Conservation (phyloP, 2,797 vertebrate species). For the Phyllotis vaccarum region DNA sequence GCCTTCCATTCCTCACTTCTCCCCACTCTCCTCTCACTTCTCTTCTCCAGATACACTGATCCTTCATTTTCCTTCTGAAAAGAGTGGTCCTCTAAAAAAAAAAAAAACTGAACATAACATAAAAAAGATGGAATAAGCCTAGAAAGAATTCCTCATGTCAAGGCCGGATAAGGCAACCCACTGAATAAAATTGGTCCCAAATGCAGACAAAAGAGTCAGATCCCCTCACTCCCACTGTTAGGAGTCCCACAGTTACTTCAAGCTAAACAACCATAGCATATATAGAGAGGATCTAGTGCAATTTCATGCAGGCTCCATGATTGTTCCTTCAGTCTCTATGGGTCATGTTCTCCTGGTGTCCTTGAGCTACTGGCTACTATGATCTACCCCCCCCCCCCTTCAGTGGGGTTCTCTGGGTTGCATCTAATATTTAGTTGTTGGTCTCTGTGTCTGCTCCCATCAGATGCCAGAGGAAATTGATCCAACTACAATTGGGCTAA, state of each 20-base stretch:
- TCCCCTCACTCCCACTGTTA: not conserved
- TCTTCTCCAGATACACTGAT: not conserved
- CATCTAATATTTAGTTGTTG: not conserved
- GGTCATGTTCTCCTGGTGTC: not conserved
- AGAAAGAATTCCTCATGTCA: not conserved
- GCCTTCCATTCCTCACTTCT: not conserved
- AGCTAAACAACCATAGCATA: not conserved
- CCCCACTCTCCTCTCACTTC: not conserved
- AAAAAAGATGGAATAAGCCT: not conserved
- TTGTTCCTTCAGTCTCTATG: not conserved
- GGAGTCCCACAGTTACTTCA: not conserved
- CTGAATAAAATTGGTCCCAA: not conserved
- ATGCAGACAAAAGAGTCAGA: not conserved
- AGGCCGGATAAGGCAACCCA: not conserved
- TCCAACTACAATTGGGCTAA: not conserved
- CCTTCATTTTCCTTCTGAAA: not conserved
- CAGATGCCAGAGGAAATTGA: not conserved
- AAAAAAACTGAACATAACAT: too few relatives aligned
- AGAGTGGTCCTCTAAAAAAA: not conserved
- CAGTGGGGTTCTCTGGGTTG: not conserved
- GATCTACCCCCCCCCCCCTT: not conserved
- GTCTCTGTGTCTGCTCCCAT: not conserved
- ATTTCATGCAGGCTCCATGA: not conserved
- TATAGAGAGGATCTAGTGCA: not conserved
- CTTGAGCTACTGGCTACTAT: not conserved